A percentile compares a stretch with the other conserved stretches of the same genome.
Evolutionary conservation across 2,888 invertebrate genomes (phyloP).

Genomic region (Caenorhabditis afra): DNA sequence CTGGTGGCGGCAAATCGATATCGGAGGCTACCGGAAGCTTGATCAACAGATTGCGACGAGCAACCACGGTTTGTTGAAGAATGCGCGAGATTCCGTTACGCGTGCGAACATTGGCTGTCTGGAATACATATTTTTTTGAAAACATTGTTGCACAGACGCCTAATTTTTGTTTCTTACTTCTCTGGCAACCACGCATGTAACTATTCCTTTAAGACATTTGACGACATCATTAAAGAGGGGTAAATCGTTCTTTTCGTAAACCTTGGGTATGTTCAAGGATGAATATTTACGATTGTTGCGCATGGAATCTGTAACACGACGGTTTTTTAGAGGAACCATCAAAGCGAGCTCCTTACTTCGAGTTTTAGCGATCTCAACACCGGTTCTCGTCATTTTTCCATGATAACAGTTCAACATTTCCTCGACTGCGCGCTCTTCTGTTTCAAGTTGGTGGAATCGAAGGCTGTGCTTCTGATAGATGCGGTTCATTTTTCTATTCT

Average conservation of each 20-base stretch:
- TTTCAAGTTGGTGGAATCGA: not conserved
- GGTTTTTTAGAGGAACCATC: too few relatives aligned
- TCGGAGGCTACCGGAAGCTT: too few relatives aligned
- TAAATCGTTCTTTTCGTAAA: not conserved
- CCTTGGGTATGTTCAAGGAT: constrained; percentile 27
- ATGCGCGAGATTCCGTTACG: not conserved
- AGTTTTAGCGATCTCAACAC: not conserved
- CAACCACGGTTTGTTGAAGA: not conserved
- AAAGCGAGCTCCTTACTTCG: too few relatives aligned
- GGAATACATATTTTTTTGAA: not conserved
- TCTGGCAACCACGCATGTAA: not conserved
- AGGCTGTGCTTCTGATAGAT: constrained; percentile 5
- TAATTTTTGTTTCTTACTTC: not conserved
- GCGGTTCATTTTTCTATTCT: constrained; percentile 13
- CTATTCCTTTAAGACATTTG: not conserved
- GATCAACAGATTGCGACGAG: too few relatives aligned
- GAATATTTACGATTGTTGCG: constrained; percentile 2
- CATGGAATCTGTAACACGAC: constrained; percentile 14
- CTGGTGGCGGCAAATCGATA: too few relatives aligned
- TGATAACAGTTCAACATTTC: constrained; percentile 11
- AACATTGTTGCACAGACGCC: not conserved
- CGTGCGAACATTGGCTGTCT: not conserved
- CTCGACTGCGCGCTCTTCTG: not conserved
- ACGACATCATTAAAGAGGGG: not conserved
- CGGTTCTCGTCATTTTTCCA: constrained; percentile 1